phyloP scores from a whole-genome alignment of 2,888 invertebrate genomes.

The Volucella inanis region DNA sequence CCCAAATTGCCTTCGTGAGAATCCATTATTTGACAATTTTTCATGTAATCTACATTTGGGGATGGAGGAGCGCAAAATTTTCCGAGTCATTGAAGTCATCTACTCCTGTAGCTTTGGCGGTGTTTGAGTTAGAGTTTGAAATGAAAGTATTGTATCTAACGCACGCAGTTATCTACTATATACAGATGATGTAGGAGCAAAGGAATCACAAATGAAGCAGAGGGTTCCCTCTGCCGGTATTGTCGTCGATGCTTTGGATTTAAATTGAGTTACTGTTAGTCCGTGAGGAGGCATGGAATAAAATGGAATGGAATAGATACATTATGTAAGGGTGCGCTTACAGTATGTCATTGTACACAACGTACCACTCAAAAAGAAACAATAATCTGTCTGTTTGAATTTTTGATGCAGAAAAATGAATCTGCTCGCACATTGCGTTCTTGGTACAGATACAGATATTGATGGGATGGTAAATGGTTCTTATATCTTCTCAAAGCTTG shows the following conservation, averaged over 20 bases:
- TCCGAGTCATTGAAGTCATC: constrained; percentile 72
- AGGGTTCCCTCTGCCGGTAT: constrained; percentile 3
- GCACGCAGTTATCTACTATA: not conserved
- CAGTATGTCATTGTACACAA: constrained; percentile 16
- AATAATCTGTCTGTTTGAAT: constrained; percentile 72
- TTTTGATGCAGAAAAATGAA: constrained; percentile 74
- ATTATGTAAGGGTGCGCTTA: constrained; percentile 43
- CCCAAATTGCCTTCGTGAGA: constrained; percentile 73
- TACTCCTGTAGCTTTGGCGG: constrained; percentile 27
- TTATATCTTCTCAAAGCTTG: not conserved
- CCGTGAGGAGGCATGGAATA: constrained; percentile 1
- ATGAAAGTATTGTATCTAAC: not conserved
- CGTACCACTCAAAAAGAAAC: constrained; percentile 36
- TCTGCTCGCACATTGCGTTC: constrained; percentile 31
- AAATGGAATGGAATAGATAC: constrained; percentile 16
- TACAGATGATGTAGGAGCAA: no score
- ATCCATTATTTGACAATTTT: constrained; percentile 74
- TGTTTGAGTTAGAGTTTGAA: not conserved
- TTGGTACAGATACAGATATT: not conserved
- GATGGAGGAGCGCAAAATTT: constrained; percentile 61
- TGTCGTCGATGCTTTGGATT: constrained; percentile 61
- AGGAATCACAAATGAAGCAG: not conserved
- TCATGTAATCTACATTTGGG: constrained; percentile 67
- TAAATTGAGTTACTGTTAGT: constrained; percentile 66
- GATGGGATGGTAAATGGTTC: not conserved